These are phyloP conservation scores for Chroicocephalus ridibundus DNA, from an alignment of 2,113 vertebrate species.

Conservation along the genomic window DNA sequence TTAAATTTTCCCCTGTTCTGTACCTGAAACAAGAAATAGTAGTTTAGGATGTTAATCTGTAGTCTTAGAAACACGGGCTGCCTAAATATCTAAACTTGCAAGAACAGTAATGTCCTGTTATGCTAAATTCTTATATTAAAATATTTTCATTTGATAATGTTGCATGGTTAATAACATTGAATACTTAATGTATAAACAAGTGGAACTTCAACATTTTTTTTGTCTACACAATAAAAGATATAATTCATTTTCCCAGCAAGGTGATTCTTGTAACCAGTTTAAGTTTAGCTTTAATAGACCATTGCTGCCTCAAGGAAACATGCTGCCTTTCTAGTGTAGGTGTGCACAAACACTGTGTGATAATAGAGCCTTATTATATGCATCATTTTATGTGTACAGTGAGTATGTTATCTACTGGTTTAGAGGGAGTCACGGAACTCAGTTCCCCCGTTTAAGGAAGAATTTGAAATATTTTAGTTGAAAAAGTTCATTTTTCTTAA, in stretches of 20 bases:
- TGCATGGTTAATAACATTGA: neutral
- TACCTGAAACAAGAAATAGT: neutral
- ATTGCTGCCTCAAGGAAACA: neutral
- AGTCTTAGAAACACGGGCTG: neutral
- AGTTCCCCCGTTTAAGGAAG: neutral
- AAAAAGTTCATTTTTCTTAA: neutral
- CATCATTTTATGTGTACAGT: neutral
- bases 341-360: neutral
- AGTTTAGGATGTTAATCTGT: neutral
- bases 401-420: neutral
- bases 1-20: neutral
- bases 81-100: neutral
- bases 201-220: neutral
- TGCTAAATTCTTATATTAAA: neutral
- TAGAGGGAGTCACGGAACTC: neutral
- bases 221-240: neutral
- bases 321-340: neutral
- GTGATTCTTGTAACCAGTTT: neutral
- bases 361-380: neutral
- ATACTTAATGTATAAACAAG: neutral
- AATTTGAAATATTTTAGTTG: neutral
- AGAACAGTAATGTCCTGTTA: neutral
- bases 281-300: neutral
- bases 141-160: neutral
- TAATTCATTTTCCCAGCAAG: neutral